Percentiles rank a stretch among this genome's conserved stretches.
These are phyloP conservation scores for Trachelus tabidus DNA, from an alignment of 2,888 invertebrate species.

Conservation along the genomic window DNA sequence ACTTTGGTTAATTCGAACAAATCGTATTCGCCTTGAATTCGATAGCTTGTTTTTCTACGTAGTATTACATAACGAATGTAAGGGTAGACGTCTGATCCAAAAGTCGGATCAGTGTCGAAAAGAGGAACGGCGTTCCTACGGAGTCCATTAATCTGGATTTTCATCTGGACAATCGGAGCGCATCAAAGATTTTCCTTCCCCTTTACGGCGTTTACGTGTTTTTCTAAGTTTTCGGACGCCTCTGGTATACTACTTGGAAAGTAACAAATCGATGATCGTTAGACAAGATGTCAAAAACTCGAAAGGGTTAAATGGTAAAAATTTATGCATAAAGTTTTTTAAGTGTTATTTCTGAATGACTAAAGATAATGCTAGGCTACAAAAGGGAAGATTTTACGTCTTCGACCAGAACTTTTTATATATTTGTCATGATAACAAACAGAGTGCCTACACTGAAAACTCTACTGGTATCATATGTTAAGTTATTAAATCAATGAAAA, in stretches of 20 bases:
- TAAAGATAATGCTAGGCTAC: not conserved
- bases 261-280: not conserved
- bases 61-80: not conserved
- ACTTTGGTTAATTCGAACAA: not conserved
- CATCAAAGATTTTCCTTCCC: not conserved
- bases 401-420: not conserved
- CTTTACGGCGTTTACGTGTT: not conserved
- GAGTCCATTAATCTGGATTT: constrained; percentile 3
- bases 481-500: not conserved
- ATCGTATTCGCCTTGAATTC: not conserved
- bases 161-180: not conserved
- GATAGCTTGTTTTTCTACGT: not conserved
- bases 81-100: not conserved
- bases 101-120: not conserved
- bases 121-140: not conserved
- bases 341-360: not conserved
- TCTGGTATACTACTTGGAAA: not conserved
- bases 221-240: not conserved
- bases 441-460: not conserved
- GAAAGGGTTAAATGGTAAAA: not conserved
- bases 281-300: not conserved
- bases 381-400: not conserved
- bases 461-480: no score
- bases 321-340: not conserved
- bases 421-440: not conserved